A percentile compares a stretch with the other conserved stretches of the same genome.
These are phyloP conservation scores for Catharus ustulatus DNA, from an alignment of 2,797 vertebrate genomes.

Conservation along the genomic window DNA sequence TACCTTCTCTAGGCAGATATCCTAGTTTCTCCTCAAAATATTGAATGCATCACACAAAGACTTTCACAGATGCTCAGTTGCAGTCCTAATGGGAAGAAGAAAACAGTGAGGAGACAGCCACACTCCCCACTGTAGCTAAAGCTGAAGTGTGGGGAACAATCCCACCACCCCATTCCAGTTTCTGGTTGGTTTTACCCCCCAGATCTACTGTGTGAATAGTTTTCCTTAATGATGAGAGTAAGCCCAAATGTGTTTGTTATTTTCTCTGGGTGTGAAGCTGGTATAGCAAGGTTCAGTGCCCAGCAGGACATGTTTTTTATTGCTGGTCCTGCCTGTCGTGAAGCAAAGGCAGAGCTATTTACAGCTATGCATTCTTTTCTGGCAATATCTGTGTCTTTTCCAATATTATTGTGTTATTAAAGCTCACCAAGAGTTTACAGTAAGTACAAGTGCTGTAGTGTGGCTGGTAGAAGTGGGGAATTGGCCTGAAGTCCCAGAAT, in stretches of 20 bases:
- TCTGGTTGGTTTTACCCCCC: neutral
- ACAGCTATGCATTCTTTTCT: neutral
- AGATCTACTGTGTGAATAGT: neutral
- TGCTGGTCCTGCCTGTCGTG: neutral
- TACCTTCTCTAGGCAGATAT: neutral
- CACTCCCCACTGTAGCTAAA: neutral
- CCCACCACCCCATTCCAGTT: rapidly evolving
- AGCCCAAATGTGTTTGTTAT: neutral
- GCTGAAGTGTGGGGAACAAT: neutral
- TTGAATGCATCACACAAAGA: neutral
- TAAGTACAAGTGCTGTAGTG: neutral
- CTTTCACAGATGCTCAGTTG: neutral
- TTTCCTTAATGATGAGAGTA: neutral
- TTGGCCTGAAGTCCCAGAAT: neutral
- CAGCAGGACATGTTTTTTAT: neutral
- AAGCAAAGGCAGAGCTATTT: neutral
- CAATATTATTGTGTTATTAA: neutral
- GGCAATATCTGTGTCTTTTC: neutral
- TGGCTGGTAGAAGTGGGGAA: neutral
- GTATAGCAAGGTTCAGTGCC: neutral
- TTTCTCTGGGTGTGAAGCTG: neutral
- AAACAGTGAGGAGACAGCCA: neutral
- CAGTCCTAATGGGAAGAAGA: neutral
- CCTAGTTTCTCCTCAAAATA: neutral
- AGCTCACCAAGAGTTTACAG: neutral